These are phyloP conservation scores for Tragelaphus buxtoni DNA, from an alignment of 2,113 vertebrate species.

Conservation along the genomic window DNA sequence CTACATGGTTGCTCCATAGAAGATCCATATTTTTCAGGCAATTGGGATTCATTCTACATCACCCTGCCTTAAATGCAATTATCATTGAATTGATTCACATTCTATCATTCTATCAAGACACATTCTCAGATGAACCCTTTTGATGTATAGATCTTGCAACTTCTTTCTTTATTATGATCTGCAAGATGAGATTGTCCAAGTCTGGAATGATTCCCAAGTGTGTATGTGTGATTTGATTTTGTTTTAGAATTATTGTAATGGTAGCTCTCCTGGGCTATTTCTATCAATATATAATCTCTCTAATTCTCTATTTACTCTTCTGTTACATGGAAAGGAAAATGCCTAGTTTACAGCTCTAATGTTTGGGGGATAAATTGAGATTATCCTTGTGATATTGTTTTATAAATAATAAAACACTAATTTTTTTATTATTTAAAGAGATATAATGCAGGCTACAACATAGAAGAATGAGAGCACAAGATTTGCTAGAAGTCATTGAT, in stretches of 20 bases:
- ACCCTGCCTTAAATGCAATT: conserved; percentile 23
- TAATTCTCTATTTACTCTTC: conserved; percentile 7
- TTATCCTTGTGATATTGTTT: neutral
- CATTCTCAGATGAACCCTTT: conserved; percentile 36
- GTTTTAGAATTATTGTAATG: neutral
- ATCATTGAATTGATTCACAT: conserved; percentile 43
- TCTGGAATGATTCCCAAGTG: neutral
- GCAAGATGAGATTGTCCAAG: neutral
- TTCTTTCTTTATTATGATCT: conserved; percentile 24
- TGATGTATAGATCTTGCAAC: neutral
- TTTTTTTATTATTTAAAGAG: neutral
- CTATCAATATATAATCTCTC: neutral
- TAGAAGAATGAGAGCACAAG: neutral
- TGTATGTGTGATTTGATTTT: neutral
- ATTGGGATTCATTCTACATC: conserved; percentile 26
- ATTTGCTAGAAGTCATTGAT: neutral
- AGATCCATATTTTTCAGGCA: conserved; percentile 29
- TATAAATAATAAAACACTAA: conserved; percentile 2
- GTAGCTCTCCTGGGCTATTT: neutral
- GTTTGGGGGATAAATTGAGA: neutral
- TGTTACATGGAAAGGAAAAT: conserved; percentile 40
- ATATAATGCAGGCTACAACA: neutral
- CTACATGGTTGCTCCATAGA: neutral
- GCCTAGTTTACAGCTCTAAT: neutral
- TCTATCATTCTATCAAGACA: conserved; percentile 28